Evolutionary conservation across 2,888 invertebrate genomes (phyloP), one percentile per base, ranked within the genome.

Genomic region (Colletes collaris): DNA sequence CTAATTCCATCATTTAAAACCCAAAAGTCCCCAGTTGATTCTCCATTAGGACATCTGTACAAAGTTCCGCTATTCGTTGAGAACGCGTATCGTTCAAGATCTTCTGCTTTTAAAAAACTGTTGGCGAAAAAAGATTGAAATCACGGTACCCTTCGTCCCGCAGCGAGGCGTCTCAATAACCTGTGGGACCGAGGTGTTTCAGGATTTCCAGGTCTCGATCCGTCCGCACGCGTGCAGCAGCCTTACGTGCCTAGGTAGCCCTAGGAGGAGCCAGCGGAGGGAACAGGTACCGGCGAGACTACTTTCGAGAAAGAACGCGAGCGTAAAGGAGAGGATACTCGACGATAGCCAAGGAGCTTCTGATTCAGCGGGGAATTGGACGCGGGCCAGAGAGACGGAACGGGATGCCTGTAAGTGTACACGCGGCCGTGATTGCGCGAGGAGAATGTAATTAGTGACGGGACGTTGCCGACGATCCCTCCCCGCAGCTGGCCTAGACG

Each of bases 281-380:
- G 56, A 50, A 37, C 37, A 19, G n/a, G 64, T 1, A 37, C 11
- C 50, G 27, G 50, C 46, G 67, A 65, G 53, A 27, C 27, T 58
- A 19, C 27, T 16, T 52, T 46, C 56, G 66, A 46, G 60, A 37
- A 46, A 19, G 60, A 53, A 59, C 69, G 59, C 67, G 76, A 75
- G 80, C 69, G 59, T 37, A 35, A 44, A 19, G 53, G 40, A 46
- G 44, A 52, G 67, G 44, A 68, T 27, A 27, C 69, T 56, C 66
- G 76, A 67, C 60, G 74, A 64, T 75, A 76, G 87, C 84, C 87
- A 86, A 90, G 91, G 89, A 90, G 91, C 89, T 91, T 92, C 91
- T 90, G 91, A 92, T 92, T 90, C 88, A 87, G 82, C 83, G 87
- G 76, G 89, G 89, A 87, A 89, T 89, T 92, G 92, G 92, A 92